These are phyloP conservation scores for Natrix natrix DNA, from an alignment of 2,797 vertebrate species.

Conservation along the genomic window DNA sequence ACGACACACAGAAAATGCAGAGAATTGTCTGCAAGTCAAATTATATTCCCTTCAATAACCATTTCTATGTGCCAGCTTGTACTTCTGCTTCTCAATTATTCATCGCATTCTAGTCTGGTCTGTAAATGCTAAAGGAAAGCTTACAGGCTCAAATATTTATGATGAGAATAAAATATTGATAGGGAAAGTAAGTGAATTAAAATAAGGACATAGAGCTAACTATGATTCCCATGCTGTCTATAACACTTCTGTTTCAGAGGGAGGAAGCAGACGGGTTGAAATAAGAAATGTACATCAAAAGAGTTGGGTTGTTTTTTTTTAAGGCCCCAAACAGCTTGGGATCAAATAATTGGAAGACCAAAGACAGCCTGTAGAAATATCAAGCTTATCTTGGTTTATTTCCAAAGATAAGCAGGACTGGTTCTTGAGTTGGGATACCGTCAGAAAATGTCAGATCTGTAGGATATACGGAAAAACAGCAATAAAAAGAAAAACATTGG, in stretches of 20 bases:
- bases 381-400: not conserved
- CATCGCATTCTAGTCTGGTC: slow-evolving; percentile 30
- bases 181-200: slow-evolving; percentile 42
- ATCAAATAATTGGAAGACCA: not conserved
- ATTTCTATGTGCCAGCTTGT: slow-evolving; percentile 3
- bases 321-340: not conserved
- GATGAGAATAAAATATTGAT: slow-evolving; percentile 54
- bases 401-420: not conserved
- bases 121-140: slow-evolving; percentile 45
- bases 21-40: not conserved
- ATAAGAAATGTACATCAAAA: not conserved
- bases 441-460: not conserved
- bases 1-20: not conserved
- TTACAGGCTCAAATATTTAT: slow-evolving; percentile 57
- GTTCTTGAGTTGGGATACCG: not conserved
- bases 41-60: slow-evolving; percentile 19
- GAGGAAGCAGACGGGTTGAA: slow-evolving; percentile 28
- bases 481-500: not conserved
- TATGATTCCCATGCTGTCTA: slow-evolving; percentile 1
- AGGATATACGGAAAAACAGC: not conserved
- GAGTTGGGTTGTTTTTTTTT: not conserved
- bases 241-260: slow-evolving; percentile 9
- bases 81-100: slow-evolving; percentile 42
- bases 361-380: not conserved
- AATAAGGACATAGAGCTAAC: slow-evolving; percentile 43